These are phyloP conservation scores for Dryadula phaetusa DNA, from an alignment of 2,888 invertebrate genomes.

Conservation along the genomic window DNA sequence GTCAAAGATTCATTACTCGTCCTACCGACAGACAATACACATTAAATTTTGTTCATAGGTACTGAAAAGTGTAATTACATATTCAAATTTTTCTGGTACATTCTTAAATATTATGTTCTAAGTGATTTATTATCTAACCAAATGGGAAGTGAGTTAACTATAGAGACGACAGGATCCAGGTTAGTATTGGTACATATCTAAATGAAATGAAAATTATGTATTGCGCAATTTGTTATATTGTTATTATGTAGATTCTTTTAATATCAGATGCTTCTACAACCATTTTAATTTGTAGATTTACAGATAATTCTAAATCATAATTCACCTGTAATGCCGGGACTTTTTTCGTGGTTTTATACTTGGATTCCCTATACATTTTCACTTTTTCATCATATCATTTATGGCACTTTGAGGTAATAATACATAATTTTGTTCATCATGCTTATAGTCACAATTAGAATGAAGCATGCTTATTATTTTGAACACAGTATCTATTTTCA, in stretches of 20 bases:
- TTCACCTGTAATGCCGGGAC: slow-evolving; percentile 57
- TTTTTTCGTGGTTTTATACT: slow-evolving; percentile 58
- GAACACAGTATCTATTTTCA: background rate
- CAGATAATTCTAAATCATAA: slow-evolving; percentile 35
- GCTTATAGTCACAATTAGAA: slow-evolving; percentile 8
- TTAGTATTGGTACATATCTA: slow-evolving; percentile 43
- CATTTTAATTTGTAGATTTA: slow-evolving; percentile 43
- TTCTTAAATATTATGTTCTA: slow-evolving; percentile 51
- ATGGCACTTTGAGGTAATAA: slow-evolving; percentile 58
- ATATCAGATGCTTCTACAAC: slow-evolving; percentile 22
- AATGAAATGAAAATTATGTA: slow-evolving; percentile 42
- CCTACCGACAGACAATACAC: background rate
- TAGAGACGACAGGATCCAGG: slow-evolving; percentile 69
- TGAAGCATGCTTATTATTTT: background rate
- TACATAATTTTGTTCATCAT: background rate
- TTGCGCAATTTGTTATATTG: slow-evolving; percentile 62
- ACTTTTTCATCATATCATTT: slow-evolving; percentile 66
- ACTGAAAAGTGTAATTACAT: background rate
- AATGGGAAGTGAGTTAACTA: slow-evolving; percentile 78
- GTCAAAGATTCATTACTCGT: slow-evolving; percentile 2
- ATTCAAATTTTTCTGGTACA: background rate
- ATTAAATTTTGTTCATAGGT: slow-evolving; percentile 13
- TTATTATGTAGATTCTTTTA: slow-evolving; percentile 31
- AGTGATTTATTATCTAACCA: slow-evolving; percentile 70
- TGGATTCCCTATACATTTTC: slow-evolving; percentile 63